Conservation (phyloP, 1,140 invertebrate genomes). For the Bilobella aurantiaca region DNA sequence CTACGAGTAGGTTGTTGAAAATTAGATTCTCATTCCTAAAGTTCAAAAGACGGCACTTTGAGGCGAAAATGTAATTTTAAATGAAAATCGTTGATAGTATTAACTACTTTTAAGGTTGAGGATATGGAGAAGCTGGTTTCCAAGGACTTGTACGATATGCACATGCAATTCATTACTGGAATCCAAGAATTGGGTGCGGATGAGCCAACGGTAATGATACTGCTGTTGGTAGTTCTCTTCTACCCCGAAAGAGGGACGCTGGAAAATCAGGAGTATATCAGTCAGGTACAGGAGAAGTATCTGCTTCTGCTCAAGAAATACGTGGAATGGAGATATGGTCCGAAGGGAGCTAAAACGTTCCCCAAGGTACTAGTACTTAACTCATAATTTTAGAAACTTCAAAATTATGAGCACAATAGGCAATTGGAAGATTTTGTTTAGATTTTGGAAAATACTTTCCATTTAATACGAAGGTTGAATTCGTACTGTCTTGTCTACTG, state of each 20-base stretch:
- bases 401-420: neutral
- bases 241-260: slow-evolving; percentile 44
- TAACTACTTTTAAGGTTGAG: slow-evolving; percentile 31
- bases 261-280: slow-evolving; percentile 38
- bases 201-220: slow-evolving; percentile 44
- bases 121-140: slow-evolving; percentile 38
- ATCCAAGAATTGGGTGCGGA: slow-evolving; percentile 43
- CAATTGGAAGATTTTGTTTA: slow-evolving; percentile 1
- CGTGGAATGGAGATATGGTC: slow-evolving; percentile 43
- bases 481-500: too few relatives aligned
- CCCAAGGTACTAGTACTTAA: slow-evolving; percentile 37
- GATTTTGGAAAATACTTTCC: too few relatives aligned
- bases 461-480: too few relatives aligned
- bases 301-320: slow-evolving; percentile 44
- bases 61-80: too few relatives aligned
- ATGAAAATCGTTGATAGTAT: slow-evolving; percentile 15
- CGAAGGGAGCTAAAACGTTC: slow-evolving; percentile 40
- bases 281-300: slow-evolving; percentile 44
- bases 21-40: too few relatives aligned
- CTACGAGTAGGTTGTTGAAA: slow-evolving; percentile 31
- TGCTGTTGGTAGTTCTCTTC: slow-evolving; percentile 45
- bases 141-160: slow-evolving; percentile 42
- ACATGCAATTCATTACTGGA: slow-evolving; percentile 43
- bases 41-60: too few relatives aligned
- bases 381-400: neutral